Conservation (phyloP, 2,797 vertebrate genomes). For the Nannoperca australis region DNA sequence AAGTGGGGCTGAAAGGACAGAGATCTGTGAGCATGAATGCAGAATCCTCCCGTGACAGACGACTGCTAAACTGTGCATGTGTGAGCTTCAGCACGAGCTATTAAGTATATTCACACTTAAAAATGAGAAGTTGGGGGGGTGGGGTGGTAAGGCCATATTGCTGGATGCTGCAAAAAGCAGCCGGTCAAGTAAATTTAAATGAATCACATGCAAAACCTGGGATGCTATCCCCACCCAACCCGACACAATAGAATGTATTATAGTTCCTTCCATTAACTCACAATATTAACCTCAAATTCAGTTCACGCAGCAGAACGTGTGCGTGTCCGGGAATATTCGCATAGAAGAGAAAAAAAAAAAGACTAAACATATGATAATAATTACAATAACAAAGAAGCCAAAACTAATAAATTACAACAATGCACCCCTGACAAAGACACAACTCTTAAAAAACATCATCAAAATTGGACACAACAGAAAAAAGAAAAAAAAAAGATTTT, state of each 20-base stretch:
- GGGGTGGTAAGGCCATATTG: slow-evolving; percentile 76
- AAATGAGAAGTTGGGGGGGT: slow-evolving; percentile 16
- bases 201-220: slow-evolving; percentile 53
- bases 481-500: slow-evolving; percentile 46
- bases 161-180: slow-evolving; percentile 65
- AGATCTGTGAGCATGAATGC: slow-evolving; percentile 11
- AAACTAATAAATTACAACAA: slow-evolving; percentile 82
- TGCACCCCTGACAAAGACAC: slow-evolving; percentile 72
- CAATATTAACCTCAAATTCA: slow-evolving; percentile 43
- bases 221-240: slow-evolving; percentile 11
- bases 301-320: slow-evolving; percentile 52
- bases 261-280: slow-evolving; percentile 53
- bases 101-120: slow-evolving; percentile 44
- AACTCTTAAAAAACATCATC: slow-evolving; percentile 64
- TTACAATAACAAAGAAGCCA: slow-evolving; percentile 75
- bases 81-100: slow-evolving; percentile 42
- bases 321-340: slow-evolving; percentile 72
- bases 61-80: slow-evolving; percentile 17
- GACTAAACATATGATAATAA: slow-evolving; percentile 68
- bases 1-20: neutral
- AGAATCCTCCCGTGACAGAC: slow-evolving; percentile 11
- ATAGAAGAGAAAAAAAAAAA: slow-evolving; percentile 62
- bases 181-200: slow-evolving; percentile 72
- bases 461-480: slow-evolving; percentile 62
- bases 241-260: slow-evolving; percentile 40